Percentiles rank a stretch among this genome's conserved stretches.
phyloP scores from a whole-genome alignment of 2,888 invertebrate genomes.

The Sesia apiformis region DNA sequence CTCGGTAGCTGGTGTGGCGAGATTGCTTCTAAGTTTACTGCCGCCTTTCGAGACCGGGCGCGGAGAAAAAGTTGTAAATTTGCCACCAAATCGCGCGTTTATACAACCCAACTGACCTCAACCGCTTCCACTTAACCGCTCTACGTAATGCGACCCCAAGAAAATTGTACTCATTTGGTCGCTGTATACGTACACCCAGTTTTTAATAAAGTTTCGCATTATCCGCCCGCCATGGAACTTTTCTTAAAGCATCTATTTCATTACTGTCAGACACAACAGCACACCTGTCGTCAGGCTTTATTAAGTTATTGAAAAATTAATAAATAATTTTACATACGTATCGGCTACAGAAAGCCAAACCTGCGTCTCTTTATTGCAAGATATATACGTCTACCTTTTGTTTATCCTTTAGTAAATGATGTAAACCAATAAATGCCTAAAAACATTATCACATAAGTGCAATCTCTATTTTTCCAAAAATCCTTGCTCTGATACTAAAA shows the following conservation, averaged over 20 bases:
- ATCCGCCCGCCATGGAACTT: background rate
- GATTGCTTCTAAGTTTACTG: constrained; percentile 67
- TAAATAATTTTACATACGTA: background rate
- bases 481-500: no score
- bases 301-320: background rate
- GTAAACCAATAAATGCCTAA: no score
- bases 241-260: background rate
- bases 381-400: no score
- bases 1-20: constrained; percentile 46
- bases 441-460: no score
- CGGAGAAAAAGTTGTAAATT: constrained; percentile 69
- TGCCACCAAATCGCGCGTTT: constrained; percentile 63
- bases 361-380: no score
- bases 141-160: constrained; percentile 37
- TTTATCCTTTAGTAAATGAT: no score
- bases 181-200: constrained; percentile 17
- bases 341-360: no score
- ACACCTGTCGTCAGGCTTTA: background rate
- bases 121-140: constrained; percentile 32
- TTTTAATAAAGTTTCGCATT: constrained; percentile 25
- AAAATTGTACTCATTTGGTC: constrained; percentile 45
- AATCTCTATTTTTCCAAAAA: no score
- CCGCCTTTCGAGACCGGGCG: constrained; percentile 44
- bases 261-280: background rate
- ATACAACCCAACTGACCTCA: constrained; percentile 62